Evolutionary conservation across 1,140 invertebrate species (phyloP).

Genomic region (Zaprionus lachaisei): DNA sequence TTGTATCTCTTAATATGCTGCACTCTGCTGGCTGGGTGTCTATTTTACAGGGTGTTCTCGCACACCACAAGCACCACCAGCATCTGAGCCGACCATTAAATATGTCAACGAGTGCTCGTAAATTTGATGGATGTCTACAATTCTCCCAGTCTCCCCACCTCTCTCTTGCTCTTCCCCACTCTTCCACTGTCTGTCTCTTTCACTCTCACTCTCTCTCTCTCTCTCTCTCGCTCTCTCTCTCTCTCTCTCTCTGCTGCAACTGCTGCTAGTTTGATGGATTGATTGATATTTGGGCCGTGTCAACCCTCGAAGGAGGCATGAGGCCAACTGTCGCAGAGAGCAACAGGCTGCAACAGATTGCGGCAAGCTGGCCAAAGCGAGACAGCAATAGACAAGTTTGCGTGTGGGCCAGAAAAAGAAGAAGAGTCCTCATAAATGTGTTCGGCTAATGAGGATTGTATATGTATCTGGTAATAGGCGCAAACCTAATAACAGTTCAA

Average conservation of each 20-base stretch:
- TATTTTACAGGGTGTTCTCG: neutral
- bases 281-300: slow-evolving; percentile 49
- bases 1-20: neutral
- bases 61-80: slow-evolving; percentile 7
- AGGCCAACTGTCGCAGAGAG: slow-evolving; percentile 55
- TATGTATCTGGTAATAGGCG: slow-evolving; percentile 33
- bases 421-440: slow-evolving; percentile 17
- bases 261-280: slow-evolving; percentile 44
- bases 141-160: neutral
- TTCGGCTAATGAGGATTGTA: slow-evolving; percentile 34
- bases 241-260: neutral
- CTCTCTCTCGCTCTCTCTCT: neutral
- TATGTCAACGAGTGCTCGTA: slow-evolving; percentile 49
- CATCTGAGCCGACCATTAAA: slow-evolving; percentile 31
- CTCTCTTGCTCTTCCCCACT: no score
- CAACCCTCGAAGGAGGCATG: slow-evolving; percentile 9
- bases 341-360: slow-evolving; percentile 47
- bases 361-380: slow-evolving; percentile 14
- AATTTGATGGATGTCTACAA: slow-evolving; percentile 41
- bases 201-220: neutral
- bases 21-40: neutral
- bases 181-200: no score
- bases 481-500: slow-evolving; percentile 50
- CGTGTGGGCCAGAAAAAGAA: slow-evolving; percentile 18
- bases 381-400: slow-evolving; percentile 13